Percentiles rank a stretch among this genome's conserved stretches.
Conservation (phyloP, 2,888 invertebrate genomes). For the Phengaris arion region DNA sequence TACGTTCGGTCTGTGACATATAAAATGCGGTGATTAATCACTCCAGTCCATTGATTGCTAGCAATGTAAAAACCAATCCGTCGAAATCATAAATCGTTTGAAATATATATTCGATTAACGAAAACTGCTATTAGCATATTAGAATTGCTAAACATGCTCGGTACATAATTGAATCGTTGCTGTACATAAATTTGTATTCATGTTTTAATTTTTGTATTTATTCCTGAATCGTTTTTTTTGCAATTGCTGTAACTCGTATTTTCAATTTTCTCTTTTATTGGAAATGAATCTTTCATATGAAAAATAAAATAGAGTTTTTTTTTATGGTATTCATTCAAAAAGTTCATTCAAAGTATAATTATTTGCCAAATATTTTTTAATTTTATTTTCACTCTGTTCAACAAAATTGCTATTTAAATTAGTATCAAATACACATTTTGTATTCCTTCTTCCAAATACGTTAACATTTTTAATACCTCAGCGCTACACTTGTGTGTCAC, state of each 20-base stretch:
- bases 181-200: too few relatives aligned
- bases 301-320: neutral
- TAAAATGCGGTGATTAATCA: conserved; percentile 52
- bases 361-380: neutral
- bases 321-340: neutral
- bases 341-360: neutral
- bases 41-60: conserved; percentile 35
- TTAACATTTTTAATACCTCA: neutral
- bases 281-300: neutral
- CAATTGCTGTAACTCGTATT: neutral
- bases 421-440: neutral
- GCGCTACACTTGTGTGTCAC: neutral
- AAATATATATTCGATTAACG: conserved; percentile 20
- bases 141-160: conserved; percentile 16
- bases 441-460: neutral
- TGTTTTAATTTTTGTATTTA: neutral
- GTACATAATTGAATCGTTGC: neutral
- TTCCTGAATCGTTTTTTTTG: neutral
- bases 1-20: conserved; percentile 52
- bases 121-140: conserved; percentile 11
- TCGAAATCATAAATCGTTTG: conserved; percentile 13
- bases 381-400: neutral
- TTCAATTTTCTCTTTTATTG: conserved; percentile 1
- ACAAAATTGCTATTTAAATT: neutral
- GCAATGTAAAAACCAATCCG: conserved; percentile 23